Percentiles rank a stretch among this genome's conserved stretches.
Conservation (phyloP, 30 jellyfish, hydroid and myxozoan species). For the Sanderia malayensis region DNA sequence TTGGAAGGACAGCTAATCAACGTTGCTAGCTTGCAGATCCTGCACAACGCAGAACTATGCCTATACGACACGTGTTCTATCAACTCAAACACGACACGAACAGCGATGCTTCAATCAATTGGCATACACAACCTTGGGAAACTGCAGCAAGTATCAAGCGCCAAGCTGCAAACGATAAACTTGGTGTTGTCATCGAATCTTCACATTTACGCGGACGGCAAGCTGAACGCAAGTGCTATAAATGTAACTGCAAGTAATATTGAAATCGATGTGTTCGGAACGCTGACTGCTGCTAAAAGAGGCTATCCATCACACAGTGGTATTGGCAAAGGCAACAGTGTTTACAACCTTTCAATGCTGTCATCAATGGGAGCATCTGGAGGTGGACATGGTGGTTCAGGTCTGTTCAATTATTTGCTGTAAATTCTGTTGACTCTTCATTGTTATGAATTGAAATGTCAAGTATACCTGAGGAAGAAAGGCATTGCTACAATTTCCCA, state of each 20-base stretch:
- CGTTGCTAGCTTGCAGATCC: slow-evolving; percentile 34
- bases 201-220: slow-evolving; percentile 56
- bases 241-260: slow-evolving; percentile 41
- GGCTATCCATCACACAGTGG: slow-evolving; percentile 45
- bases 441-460: no score
- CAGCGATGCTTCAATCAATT: slow-evolving; percentile 7
- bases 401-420: neutral
- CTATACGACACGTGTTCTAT: slow-evolving; percentile 34
- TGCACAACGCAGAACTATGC: slow-evolving; percentile 40
- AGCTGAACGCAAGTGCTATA: slow-evolving; percentile 27
- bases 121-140: slow-evolving; percentile 51
- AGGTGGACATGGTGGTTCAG: slow-evolving; percentile 5
- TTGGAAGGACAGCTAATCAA: slow-evolving; percentile 41
- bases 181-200: slow-evolving; percentile 14
- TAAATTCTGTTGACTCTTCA: no score
- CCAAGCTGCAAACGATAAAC: neutral
- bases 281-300: slow-evolving; percentile 32
- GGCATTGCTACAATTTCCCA: no score
- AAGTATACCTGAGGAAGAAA: no score
- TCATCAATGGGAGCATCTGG: slow-evolving; percentile 14
- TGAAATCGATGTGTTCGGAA: slow-evolving; percentile 36
- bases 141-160: slow-evolving; percentile 27
- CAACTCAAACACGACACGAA: slow-evolving; percentile 9
- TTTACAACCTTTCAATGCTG: no score
- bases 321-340: slow-evolving; percentile 32